A percentile compares a stretch with the other conserved stretches of the same genome.
Evolutionary conservation across 2,888 invertebrate species (phyloP).

Genomic region (Drosophila diplacantha): DNA sequence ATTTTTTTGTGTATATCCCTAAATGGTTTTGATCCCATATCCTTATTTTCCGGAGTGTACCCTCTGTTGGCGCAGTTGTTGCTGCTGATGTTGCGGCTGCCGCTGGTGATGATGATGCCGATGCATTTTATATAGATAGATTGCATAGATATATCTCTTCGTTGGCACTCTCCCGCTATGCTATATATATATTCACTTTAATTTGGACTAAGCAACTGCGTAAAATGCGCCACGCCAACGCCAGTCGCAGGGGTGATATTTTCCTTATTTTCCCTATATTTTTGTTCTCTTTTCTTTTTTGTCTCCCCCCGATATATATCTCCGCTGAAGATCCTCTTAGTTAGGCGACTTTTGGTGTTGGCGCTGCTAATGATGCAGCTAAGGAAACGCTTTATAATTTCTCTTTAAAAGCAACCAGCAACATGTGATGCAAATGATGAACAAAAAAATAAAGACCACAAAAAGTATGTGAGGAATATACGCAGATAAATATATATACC

Average conservation of each 20-base stretch:
- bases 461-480: conserved; percentile 19
- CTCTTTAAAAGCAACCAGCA: conserved; percentile 62
- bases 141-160: conserved; percentile 52
- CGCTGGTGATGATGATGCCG: conserved; percentile 44
- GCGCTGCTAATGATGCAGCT: conserved; percentile 77
- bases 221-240: conserved; percentile 71
- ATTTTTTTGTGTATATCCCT: no score
- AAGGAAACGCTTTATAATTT: conserved; percentile 77
- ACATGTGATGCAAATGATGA: conserved; percentile 60
- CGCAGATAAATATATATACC: conserved; percentile 31
- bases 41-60: not conserved
- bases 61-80: conserved; percentile 15
- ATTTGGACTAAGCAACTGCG: conserved; percentile 70
- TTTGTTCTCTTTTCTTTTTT: not conserved
- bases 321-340: conserved; percentile 45
- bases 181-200: conserved; percentile 37
- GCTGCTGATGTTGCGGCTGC: conserved; percentile 23
- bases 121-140: conserved; percentile 66
- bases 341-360: conserved; percentile 76
- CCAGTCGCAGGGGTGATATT: conserved; percentile 36
- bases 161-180: conserved; percentile 32
- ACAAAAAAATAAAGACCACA: conserved; percentile 42
- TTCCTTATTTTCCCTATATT: conserved; percentile 17
- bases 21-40: not conserved
- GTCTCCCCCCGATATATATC: not conserved